Evolutionary conservation across 2,888 invertebrate species (phyloP), one percentile per base, ranked within the genome.

Genomic region (Drosophila robusta): DNA sequence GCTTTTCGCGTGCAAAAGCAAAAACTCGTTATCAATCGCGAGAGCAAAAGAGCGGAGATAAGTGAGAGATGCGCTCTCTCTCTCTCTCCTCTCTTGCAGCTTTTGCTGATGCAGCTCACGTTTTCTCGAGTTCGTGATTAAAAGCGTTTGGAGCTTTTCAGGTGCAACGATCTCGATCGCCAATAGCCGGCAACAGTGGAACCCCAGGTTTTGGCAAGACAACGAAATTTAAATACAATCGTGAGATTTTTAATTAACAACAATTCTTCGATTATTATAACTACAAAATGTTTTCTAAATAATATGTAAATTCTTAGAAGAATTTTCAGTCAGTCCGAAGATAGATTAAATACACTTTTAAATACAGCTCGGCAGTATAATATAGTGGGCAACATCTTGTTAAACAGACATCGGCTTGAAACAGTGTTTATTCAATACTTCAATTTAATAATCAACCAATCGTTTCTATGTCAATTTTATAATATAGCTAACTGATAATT

Each of bases 11-110:
- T 49, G 73, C 78, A 62, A 70, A 79, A 69, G 38, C 11, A 41
- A 24, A 34, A 84, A 81, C 83, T 75, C 66, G 85, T 84, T 87
- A 84, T 83, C 81, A 78, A 58, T 14, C 16, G 32, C n/a, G n/a
- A n/a, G n/a, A 41, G 49, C 44, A 45, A 55, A 7, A 38, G 50
- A 36, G 46, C 36, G 51, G 26, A 52, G 54, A 18, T 34, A 46
- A 6, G 4, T 4, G 39, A 24, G 44, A 12, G n/a, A 39, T 16
- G 41, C 54, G 32, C 56, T 58, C 42, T 56, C 26, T 36, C 1
- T 8, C 1, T 29, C 18, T 18, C 18, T 18, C 18, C 18, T 18
- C 24, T 9, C 22, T 32, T 12, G 57, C 39, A 12, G 22, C 45
- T 50, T 58, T 46, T 50, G 42, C 16, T 8, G 3, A 61, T 49